Base-by-base conservation (phyloP, 2,113 vertebrate species). In the Nipponia nippon region DNA sequence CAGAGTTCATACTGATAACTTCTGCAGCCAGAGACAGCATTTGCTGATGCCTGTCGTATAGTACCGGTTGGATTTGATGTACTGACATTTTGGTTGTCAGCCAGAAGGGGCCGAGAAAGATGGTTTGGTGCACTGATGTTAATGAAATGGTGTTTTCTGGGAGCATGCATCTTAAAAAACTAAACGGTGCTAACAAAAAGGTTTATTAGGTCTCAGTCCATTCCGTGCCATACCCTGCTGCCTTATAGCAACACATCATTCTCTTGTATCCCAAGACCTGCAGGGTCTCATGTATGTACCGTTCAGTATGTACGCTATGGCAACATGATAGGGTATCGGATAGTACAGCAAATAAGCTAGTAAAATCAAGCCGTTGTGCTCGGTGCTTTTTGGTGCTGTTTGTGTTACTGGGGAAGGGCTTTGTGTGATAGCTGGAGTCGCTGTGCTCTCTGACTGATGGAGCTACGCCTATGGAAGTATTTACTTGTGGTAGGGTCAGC, bases 241-340 rank as follows among this genome's bases (percentile, higher is more conserved):
- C 59, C 21, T 61, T 71, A 4, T 0, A 69, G 73, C 40, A 32
- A 3, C 7, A 22, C 0, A 0, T 61, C 13, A 16, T 75, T 59
- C 25, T 34, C 14, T 67, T 34, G 2, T 7, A 25, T 58, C 21
- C 42, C 32, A 19, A 71, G 46, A 49, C 46, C 14, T 72, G 25
- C n/a, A 21, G 17, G 40, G 27, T 50, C 56, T 82, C 36, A 3
- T 21, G 16, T 17, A 4, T 49, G 19, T 30, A 0, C 34, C 15
- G 73, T 2, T 52, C 16, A 25, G 67, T 19, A 8, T 29, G 4
- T 13, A 11, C 1, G 1, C 63, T 30, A 0, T 49, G 65, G 66
- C 70, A 69, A 29, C 4, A 9, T 7, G 25, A 13, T 44, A 26
- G 38, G 40, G 16, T 50, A 5, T 13, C 15, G 5, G 49, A 2